phyloP scores from a whole-genome alignment of 2,797 vertebrate species.

The Tauraco hartlaubi region DNA sequence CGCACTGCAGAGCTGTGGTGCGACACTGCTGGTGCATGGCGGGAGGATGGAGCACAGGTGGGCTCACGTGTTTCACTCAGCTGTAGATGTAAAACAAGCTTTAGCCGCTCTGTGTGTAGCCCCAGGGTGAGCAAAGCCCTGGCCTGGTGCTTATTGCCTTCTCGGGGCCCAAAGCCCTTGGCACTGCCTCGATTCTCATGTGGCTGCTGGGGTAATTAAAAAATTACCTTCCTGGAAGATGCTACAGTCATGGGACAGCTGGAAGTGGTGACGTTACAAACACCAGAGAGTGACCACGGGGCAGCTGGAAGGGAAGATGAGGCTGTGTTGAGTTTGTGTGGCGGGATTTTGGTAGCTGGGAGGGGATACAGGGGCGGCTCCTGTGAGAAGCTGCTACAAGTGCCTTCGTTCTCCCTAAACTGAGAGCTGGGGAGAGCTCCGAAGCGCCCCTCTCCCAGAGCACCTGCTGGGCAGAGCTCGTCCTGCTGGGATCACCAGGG shows the following conservation, averaged over 20 bases:
- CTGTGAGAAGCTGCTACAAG: no score
- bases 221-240: neutral
- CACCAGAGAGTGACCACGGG: neutral
- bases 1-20: fast-evolving
- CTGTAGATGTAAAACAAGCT: neutral
- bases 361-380: no score
- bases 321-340: no score
- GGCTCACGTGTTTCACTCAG: neutral
- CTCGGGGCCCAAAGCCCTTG: neutral
- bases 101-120: neutral
- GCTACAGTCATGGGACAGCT: neutral
- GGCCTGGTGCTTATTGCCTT: neutral
- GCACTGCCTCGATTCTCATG: neutral
- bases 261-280: neutral
- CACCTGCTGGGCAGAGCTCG: no score
- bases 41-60: fast-evolving
- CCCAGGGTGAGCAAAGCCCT: neutral
- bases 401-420: no score
- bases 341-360: no score
- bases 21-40: fast-evolving
- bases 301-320: neutral
- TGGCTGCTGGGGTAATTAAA: neutral
- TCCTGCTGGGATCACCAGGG: no score
- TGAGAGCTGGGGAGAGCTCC: no score
- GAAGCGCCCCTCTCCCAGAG: no score